phyloP scores from a whole-genome alignment of 2,797 vertebrate genomes.

The Anisognathus igniventris region DNA sequence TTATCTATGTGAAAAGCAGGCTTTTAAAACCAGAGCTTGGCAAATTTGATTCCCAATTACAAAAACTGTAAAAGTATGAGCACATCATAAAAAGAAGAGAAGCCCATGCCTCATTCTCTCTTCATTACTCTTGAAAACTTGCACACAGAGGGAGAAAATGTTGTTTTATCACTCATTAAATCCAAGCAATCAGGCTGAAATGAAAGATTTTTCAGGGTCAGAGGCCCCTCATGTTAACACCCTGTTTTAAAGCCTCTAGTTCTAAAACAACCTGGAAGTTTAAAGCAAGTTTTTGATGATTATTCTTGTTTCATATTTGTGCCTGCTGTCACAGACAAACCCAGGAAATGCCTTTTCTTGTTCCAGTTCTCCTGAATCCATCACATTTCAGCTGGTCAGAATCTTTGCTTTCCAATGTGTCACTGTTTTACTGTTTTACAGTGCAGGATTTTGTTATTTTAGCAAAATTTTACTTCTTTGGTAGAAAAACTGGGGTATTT shows the following conservation, averaged over 20 bases:
- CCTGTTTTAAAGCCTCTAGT: rapidly evolving
- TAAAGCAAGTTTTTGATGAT: neutral
- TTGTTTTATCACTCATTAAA: neutral
- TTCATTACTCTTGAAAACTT: neutral
- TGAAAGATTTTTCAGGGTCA: neutral
- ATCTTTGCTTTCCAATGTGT: neutral
- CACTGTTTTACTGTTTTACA: neutral
- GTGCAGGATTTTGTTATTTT: neutral
- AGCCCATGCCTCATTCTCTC: rapidly evolving
- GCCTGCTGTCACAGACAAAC: neutral
- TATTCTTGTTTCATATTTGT: neutral
- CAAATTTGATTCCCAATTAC: neutral
- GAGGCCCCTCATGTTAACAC: rapidly evolving
- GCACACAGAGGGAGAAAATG: neutral
- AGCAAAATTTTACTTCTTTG: neutral
- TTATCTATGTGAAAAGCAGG: neutral
- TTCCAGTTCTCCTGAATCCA: neutral
- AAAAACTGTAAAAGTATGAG: neutral
- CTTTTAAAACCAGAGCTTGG: neutral
- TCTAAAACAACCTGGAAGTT: neutral
- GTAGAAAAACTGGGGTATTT: neutral
- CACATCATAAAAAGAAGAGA: neutral
- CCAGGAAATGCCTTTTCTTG: neutral
- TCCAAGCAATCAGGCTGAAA: neutral
- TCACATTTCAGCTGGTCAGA: neutral